A percentile compares a stretch with the other conserved stretches of the same genome.
Conservation (phyloP, 2,797 vertebrate species). For the Phyllotis vaccarum region DNA sequence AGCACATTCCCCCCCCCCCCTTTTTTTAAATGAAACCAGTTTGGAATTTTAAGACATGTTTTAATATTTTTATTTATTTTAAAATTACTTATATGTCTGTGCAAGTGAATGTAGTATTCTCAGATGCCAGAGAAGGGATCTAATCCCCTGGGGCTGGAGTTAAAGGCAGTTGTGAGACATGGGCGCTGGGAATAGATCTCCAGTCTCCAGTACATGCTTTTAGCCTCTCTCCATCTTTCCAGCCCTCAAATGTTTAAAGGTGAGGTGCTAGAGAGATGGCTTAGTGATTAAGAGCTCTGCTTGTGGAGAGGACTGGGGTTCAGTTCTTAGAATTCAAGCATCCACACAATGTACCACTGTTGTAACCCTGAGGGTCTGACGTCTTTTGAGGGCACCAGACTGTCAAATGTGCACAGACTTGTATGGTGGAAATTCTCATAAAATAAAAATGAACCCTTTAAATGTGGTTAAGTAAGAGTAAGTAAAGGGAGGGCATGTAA, state of each 20-base stretch:
- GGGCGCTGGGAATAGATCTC: not conserved
- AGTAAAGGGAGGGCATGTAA: not conserved
- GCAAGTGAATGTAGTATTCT: no score
- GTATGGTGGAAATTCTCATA: not conserved
- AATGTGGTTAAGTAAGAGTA: no score
- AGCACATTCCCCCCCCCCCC: not conserved
- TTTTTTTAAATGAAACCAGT: not conserved
- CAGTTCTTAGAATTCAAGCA: not conserved
- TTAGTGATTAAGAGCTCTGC: not conserved
- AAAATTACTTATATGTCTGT: not conserved
- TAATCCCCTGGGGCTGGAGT: not conserved
- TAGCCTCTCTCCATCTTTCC: not conserved
- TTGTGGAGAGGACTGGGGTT: not conserved
- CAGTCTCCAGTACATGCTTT: not conserved
- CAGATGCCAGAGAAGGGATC: not conserved
- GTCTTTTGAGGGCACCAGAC: not conserved
- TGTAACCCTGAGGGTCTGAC: not conserved
- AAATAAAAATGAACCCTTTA: not conserved
- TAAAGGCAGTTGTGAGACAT: not conserved
- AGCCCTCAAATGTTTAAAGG: not conserved
- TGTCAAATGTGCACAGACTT: not conserved
- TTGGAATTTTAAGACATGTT: not conserved
- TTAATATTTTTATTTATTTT: not conserved
- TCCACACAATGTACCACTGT: not conserved
- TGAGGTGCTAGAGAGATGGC: no score